phyloP scores from a whole-genome alignment of 2,797 vertebrate species.

The Odontamblyopus lacepedii region DNA sequence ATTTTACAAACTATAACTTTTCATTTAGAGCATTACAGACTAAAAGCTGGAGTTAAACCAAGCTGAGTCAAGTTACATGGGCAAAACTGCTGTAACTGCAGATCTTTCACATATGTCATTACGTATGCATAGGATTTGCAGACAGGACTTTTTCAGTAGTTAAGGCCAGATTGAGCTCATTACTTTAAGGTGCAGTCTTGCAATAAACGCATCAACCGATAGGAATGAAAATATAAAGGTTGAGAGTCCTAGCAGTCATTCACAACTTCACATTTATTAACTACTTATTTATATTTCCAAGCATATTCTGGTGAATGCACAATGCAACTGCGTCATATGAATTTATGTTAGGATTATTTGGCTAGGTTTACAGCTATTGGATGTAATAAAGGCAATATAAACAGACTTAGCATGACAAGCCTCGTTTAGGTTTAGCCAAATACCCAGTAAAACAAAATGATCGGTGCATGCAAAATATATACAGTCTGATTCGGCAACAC shows the following conservation, averaged over 20 bases:
- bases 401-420: conserved; percentile 37
- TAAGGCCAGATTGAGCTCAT: neutral
- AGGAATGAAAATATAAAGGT: neutral
- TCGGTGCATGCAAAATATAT: neutral
- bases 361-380: neutral
- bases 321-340: neutral
- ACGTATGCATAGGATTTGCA: conserved; percentile 1
- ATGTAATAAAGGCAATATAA: conserved; percentile 1
- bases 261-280: neutral
- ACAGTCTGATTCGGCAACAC: neutral
- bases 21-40: neutral
- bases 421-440: conserved; percentile 6
- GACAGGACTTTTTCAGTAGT: neutral
- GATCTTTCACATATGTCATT: conserved; percentile 10
- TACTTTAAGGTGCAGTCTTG: neutral
- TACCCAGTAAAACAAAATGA: neutral
- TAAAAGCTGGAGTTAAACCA: neutral
- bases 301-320: neutral
- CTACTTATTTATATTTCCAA: neutral
- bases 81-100: conserved; percentile 33
- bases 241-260: neutral
- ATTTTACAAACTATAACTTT: neutral
- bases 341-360: neutral
- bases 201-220: neutral
- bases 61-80: conserved; percentile 14